Base-by-base conservation (phyloP, 2,888 invertebrate species). In the Microctonus hyperodae region DNA sequence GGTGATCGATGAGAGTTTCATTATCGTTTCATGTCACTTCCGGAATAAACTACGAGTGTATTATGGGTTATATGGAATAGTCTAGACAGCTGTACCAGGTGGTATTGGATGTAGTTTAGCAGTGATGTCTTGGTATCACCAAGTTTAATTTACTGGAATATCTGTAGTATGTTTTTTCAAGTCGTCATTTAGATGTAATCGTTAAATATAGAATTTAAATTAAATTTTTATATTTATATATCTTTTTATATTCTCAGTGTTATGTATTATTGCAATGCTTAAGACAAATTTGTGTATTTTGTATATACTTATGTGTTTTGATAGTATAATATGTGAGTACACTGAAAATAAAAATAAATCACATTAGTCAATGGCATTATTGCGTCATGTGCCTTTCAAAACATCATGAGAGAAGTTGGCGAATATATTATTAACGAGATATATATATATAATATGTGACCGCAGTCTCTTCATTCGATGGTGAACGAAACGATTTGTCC, bases 131-230 rank as follows among this genome's bases (percentile, higher is more conserved):
- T 60, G 4, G 57, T 68, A 68, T 70, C 70, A 56, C 61, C 40
- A 65, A 65, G 64, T 68, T 69, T 31, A 67, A 70, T 65, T 69
- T 59, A 61, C n/a, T n/a, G n/a, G n/a, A n/a, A n/a, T n/a, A n/a
- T n/a, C n/a, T n/a, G 44, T 44, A 44, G 44, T 44, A 44, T 48
- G 3, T 28, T 28, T 28, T 4, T 28, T 16, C n/a, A 6, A 44
- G 7, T 56, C 59, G 40, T 50, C 55, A 70, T 44, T 74, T 75
- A 72, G 71, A 71, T n/a, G n/a, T 75, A 76, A 76, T 74, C 76
- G 73, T 74, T 77, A 76, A 76, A 76, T 74, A 76, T 77, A 78
- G 73, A 74, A 67, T 55, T 44, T 48, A 23, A 61, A 20, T 13
- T 55, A 33, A 51, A 28, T 65, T 62, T 56, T 61, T 44, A 51